Conservation (phyloP, 35 echinoderm and acorn worm genomes). For the Patiria miniata region DNA sequence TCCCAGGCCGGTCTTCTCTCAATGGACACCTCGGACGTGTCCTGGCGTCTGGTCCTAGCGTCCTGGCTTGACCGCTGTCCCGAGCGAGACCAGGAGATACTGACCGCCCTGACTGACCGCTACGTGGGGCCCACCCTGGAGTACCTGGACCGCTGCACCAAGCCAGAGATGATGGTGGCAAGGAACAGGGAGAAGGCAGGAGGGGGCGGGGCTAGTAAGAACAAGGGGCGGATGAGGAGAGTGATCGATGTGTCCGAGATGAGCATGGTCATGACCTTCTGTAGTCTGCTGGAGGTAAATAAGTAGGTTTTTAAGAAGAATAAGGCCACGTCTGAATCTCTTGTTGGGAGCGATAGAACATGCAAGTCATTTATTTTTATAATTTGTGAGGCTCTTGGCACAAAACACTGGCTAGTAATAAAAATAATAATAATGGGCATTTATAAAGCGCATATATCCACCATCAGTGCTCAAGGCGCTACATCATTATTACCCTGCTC, state of each 20-base stretch:
- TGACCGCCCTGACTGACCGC: conserved; percentile 64
- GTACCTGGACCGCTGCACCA: conserved; percentile 68
- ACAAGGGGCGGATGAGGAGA: conserved; percentile 69
- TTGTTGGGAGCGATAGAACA: too few species aligned
- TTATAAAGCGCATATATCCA: too few species aligned
- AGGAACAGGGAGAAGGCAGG: conserved; percentile 13
- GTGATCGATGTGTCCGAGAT: conserved; percentile 80
- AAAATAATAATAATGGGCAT: too few species aligned
- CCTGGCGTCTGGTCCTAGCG: conserved; percentile 76
- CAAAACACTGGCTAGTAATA: too few species aligned
- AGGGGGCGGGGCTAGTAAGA: conserved; percentile 35
- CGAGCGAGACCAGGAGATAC: conserved; percentile 67
- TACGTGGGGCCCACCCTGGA: conserved; percentile 76
- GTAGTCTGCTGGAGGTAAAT: conserved; percentile 85
- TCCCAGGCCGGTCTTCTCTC: conserved; percentile 86
- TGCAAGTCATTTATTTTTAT: too few species aligned
- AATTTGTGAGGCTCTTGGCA: too few species aligned
- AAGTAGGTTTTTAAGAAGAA: too few species aligned
- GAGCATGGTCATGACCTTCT: conserved; percentile 90
- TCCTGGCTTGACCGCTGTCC: conserved; percentile 69
- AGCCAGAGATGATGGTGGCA: conserved; percentile 79
- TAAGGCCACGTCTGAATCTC: too few species aligned
- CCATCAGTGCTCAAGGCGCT: too few species aligned
- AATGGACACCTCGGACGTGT: conserved; percentile 90
- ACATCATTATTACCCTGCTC: too few species aligned